Conservation (phyloP, 1,140 invertebrate species). For the Habropoda laboriosa region DNA sequence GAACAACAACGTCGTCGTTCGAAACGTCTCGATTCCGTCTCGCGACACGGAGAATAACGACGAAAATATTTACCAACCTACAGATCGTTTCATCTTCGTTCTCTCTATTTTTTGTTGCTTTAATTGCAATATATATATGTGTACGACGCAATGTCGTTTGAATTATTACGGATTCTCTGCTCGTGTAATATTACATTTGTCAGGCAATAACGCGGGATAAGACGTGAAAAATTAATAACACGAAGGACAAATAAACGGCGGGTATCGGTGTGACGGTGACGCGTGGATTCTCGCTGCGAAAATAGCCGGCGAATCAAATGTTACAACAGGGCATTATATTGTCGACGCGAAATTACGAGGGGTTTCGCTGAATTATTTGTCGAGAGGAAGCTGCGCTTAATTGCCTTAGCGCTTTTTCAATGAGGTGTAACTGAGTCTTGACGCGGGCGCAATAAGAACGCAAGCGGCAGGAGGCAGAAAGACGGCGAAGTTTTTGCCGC, state of each 20-base stretch:
- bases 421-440: not conserved
- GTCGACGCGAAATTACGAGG: constrained; percentile 14
- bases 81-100: too few species aligned
- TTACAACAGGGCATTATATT: not conserved
- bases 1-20: not conserved
- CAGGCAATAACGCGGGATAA: not conserved
- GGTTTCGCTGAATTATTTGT: not conserved
- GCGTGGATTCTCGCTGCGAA: not conserved
- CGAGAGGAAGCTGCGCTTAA: constrained; percentile 30
- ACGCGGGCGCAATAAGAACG: not conserved
- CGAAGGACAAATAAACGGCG: not conserved
- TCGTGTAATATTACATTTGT: not conserved
- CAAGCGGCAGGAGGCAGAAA: constrained; percentile 30
- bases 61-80: too few species aligned
- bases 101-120: not conserved
- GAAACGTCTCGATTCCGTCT: not conserved
- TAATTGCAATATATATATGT: too few species aligned
- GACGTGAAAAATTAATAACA: constrained; percentile 14
- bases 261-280: not conserved
- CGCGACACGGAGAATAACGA: too few species aligned
- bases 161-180: too few species aligned
- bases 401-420: constrained; percentile 35
- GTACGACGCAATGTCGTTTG: not conserved
- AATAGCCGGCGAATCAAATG: not conserved
- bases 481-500: constrained; percentile 54